phyloP scores from a whole-genome alignment of 2,797 vertebrate species.

The Cephalopachus bancanus region DNA sequence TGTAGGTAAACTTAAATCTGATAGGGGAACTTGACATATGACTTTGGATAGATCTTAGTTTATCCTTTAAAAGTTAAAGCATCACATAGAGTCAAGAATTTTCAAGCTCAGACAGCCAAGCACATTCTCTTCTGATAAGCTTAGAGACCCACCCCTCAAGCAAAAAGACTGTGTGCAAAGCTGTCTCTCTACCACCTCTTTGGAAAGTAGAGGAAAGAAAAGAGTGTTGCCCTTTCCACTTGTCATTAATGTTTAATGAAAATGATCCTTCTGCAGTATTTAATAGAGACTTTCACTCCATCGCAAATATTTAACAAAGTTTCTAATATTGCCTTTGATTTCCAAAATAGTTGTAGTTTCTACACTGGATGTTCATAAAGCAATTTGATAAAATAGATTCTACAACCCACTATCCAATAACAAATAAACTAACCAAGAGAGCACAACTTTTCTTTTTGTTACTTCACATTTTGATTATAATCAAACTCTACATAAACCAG shows the following conservation, averaged over 20 bases:
- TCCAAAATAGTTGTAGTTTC: not conserved
- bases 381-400: not conserved
- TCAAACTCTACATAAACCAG: not conserved
- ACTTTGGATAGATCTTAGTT: not conserved
- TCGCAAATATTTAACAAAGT: conserved; percentile 32
- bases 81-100: not conserved
- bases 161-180: not conserved
- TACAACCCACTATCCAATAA: not conserved
- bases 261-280: not conserved
- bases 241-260: conserved; percentile 43
- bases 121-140: not conserved
- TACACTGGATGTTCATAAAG: not conserved
- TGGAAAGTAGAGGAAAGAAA: fast-evolving
- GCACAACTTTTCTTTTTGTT: not conserved
- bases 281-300: conserved; percentile 25
- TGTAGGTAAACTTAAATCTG: not conserved
- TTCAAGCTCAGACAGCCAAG: conserved; percentile 53
- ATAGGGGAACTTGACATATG: not conserved
- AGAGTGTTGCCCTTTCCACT: conserved; percentile 34
- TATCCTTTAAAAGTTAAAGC: not conserved
- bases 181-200: conserved; percentile 46
- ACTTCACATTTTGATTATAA: not conserved
- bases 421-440: not conserved
- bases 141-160: not conserved
- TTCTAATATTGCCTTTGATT: not conserved